phyloP scores from a whole-genome alignment of 2,888 invertebrate genomes.

The Plemyria rubiginata region DNA sequence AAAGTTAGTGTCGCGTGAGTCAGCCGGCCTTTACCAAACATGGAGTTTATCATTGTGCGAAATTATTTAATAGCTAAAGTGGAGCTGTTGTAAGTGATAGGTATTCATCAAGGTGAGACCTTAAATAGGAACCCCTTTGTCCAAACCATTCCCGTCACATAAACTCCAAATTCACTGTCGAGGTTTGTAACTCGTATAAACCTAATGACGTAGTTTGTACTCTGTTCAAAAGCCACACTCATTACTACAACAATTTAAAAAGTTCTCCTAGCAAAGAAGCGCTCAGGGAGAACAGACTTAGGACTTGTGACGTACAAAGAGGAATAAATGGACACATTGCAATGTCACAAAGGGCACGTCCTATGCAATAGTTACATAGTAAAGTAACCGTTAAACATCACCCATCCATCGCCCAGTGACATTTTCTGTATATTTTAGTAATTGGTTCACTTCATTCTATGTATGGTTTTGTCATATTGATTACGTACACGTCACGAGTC shows the following conservation, averaged over 20 bases:
- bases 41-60: constrained; percentile 20
- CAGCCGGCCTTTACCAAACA: constrained; percentile 24
- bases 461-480: too few species aligned
- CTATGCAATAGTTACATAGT: too few species aligned
- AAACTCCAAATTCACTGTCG: not conserved
- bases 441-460: too few species aligned
- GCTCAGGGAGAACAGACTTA: too few species aligned
- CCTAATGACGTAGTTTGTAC: too few species aligned
- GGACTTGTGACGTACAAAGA: too few species aligned
- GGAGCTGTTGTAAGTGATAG: constrained; percentile 11
- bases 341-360: too few species aligned
- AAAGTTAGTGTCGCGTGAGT: constrained; percentile 14
- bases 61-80: constrained; percentile 19
- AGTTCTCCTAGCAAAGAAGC: too few species aligned
- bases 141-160: not conserved
- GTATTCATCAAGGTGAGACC: constrained; percentile 6
- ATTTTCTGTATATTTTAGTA: too few species aligned
- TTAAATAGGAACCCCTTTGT: not conserved
- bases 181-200: not conserved
- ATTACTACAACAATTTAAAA: too few species aligned
- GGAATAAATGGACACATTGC: too few species aligned
- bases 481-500: not conserved
- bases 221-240: not conserved
- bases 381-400: too few species aligned
- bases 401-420: not conserved